Evolutionary conservation across 2,113 vertebrate genomes (phyloP), one percentile per base, ranked within the genome.

Genomic region (Oplegnathus fasciatus): DNA sequence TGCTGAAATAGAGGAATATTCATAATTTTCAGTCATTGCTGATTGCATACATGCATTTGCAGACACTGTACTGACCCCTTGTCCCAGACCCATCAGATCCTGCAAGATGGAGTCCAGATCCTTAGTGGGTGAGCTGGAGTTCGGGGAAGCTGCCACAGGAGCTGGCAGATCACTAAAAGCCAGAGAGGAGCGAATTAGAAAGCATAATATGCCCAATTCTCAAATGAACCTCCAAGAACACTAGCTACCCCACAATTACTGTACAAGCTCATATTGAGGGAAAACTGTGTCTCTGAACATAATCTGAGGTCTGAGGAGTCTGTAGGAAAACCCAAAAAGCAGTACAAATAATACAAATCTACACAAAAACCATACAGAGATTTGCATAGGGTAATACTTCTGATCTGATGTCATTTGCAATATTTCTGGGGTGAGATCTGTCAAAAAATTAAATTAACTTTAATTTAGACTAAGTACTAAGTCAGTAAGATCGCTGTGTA

Each of bases 71-170:
- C 90, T 70, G 70, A 95, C 94, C 93, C 34, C 88, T 46, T 91
- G 15, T 34, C 71, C 93, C 26, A 96, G 67, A 44, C 88, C 74
- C 88, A 95, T 54, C 60, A 96, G 78, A 9, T 94, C 91, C 66
- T 95, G 80, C 83, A 96, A 87, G 75, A 96, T 90, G 54, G 80
- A 92, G 3, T 96, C 94, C 72, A 96, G 90, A 64, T 96, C 95
- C 30, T 74, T 66, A 26, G 90, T 95, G 68, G 95, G 92, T 1
- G 95, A 94, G 42, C 75, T 58, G 0, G 88, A 80, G 37, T 83
- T 66, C 11, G 60, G 48, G 13, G 89, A 28, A 55, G 78, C 91
- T 52, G 83, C 87, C 55, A 84, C 85, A 0, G 90, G 92, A 55
- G 74, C 69, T 6, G 93, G 90, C 13, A 90, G 65, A 40, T 94